Percentiles rank a stretch among this genome's conserved stretches.
Evolutionary conservation across 2,113 vertebrate species (phyloP).

Genomic region (Albula glossodonta): DNA sequence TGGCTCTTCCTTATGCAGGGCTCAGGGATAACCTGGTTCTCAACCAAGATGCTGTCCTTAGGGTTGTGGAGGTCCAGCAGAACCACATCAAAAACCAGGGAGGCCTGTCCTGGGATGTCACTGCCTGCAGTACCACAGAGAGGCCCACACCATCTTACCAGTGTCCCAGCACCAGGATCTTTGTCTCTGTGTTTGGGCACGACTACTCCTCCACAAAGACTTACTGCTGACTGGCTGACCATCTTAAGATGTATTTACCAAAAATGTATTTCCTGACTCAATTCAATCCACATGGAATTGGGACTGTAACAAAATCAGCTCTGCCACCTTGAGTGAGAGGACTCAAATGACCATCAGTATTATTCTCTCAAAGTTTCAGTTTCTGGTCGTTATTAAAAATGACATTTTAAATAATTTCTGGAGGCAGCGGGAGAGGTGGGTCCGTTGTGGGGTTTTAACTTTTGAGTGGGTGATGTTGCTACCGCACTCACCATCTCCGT

Average conservation of each 20-base stretch:
- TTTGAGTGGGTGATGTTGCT: neutral
- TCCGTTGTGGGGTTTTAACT: neutral
- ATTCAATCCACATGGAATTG: too few species aligned
- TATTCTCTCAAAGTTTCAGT: too few species aligned
- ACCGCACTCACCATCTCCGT: conserved; percentile 83
- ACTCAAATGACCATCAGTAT: neutral
- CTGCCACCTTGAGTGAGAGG: neutral
- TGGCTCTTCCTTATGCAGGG: conserved; percentile 78
- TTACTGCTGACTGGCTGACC: neutral
- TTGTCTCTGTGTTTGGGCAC: neutral
- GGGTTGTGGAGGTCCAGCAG: conserved; percentile 95
- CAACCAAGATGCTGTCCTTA: conserved; percentile 82
- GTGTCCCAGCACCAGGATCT: neutral
- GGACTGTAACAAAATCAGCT: neutral
- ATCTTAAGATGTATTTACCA: neutral
- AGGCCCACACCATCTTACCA: neutral
- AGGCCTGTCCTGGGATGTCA: conserved; percentile 93
- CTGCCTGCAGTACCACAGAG: conserved; percentile 71
- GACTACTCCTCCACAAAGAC: neutral
- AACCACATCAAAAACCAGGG: conserved; percentile 90
- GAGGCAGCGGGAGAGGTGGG: neutral
- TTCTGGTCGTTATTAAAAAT: neutral
- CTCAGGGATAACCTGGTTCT: conserved; percentile 75
- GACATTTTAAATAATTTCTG: neutral
- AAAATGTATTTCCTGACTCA: neutral